Conservation (phyloP, 1,140 invertebrate genomes). For the Procambarus clarkii region DNA sequence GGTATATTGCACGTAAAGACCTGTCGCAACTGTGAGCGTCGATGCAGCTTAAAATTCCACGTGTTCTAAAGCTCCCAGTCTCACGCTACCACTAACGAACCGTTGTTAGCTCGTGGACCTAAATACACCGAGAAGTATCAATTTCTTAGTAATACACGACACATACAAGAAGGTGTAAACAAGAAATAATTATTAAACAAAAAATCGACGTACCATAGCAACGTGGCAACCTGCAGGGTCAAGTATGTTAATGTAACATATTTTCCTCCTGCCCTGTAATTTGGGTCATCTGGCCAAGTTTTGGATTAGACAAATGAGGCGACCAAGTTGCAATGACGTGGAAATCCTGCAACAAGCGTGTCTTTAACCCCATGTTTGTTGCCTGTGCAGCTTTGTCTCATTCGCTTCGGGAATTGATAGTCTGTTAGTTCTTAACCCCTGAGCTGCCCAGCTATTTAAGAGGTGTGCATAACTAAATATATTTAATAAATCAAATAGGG, state of each 20-base stretch:
- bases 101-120: not conserved
- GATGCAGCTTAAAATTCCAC: not conserved
- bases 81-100: not conserved
- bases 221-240: not conserved
- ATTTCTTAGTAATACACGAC: not conserved
- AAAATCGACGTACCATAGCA: not conserved
- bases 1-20: not conserved
- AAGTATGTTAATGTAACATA: slow-evolving; percentile 48
- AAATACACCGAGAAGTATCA: not conserved
- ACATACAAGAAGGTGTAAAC: not conserved
- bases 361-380: slow-evolving; percentile 1
- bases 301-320: slow-evolving; percentile 42
- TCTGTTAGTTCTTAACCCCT: no score
- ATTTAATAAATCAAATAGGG: no score
- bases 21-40: not conserved
- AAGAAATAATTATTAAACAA: not conserved
- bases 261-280: slow-evolving; percentile 46
- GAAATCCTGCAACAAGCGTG: slow-evolving; percentile 28
- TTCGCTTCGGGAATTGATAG: not conserved
- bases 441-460: no score
- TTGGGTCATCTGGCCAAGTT: slow-evolving; percentile 44
- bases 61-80: not conserved
- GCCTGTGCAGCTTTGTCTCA: not conserved
- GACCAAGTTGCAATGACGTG: slow-evolving; percentile 41
- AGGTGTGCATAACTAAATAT: no score